Evolutionary conservation across 2,797 vertebrate species (phyloP).

Genomic region (Sebastes glaucus): DNA sequence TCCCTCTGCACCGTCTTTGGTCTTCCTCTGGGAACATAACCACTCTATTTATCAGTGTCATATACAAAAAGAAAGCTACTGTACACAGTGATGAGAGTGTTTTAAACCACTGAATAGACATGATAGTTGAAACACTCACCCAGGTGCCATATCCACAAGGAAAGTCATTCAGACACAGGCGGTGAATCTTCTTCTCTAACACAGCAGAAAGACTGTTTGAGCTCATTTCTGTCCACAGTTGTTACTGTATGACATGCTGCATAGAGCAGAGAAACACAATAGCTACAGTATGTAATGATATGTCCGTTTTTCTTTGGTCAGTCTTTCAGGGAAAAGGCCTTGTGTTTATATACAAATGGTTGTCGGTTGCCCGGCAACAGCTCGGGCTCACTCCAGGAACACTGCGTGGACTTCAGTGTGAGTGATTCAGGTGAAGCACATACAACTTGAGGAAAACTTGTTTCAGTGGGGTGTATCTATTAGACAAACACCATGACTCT

Average conservation of each 20-base stretch:
- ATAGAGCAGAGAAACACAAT: neutral
- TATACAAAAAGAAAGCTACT: neutral
- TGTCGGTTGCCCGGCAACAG: conserved; percentile 69
- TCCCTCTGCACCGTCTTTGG: neutral
- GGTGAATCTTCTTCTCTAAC: conserved; percentile 72
- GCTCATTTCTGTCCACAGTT: conserved; percentile 42
- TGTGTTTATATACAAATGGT: conserved; percentile 37
- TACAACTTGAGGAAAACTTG: neutral
- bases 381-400: neutral
- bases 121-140: conserved; percentile 73
- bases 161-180: conserved; percentile 83
- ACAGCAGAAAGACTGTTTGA: conserved; percentile 66
- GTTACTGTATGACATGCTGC: neutral
- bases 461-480: neutral
- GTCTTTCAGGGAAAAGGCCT: neutral
- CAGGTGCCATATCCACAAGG: conserved; percentile 86
- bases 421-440: neutral
- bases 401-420: neutral
- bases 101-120: neutral
- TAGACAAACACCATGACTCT: neutral
- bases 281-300: neutral
- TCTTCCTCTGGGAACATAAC: conserved; percentile 67
- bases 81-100: neutral
- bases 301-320: neutral
- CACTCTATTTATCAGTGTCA: neutral